Conservation (phyloP, 2,113 vertebrate species). For the Notarius lentiginosus region DNA sequence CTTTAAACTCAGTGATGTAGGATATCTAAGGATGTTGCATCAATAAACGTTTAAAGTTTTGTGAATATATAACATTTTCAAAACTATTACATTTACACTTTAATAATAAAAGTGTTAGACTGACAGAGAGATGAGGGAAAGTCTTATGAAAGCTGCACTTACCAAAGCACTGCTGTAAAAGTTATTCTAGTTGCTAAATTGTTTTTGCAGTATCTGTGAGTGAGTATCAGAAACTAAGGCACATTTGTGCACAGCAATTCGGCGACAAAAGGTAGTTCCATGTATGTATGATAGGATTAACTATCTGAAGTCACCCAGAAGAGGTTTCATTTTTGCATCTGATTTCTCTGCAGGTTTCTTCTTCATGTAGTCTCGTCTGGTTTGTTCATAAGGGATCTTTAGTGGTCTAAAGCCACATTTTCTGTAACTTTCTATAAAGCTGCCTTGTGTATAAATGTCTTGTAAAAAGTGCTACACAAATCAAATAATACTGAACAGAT, state of each 20-base stretch:
- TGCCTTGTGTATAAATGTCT: not conserved
- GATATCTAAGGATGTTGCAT: no score
- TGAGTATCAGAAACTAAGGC: not conserved
- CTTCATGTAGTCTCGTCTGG: fast-evolving
- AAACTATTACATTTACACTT: not conserved
- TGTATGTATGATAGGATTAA: no score
- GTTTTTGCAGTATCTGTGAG: not conserved
- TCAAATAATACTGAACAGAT: not conserved
- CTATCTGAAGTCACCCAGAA: no score
- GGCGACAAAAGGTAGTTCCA: no score
- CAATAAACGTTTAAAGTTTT: not conserved
- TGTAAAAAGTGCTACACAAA: not conserved
- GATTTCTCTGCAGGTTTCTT: not conserved
- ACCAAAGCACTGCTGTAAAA: not conserved
- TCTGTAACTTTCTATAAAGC: not conserved
- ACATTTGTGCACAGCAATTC: not conserved
- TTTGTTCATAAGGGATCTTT: not conserved
- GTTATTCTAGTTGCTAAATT: not conserved
- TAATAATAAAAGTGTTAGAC: not conserved
- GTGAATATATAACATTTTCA: not conserved
- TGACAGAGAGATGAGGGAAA: not conserved
- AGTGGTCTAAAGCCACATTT: not conserved
- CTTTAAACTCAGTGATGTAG: no score
- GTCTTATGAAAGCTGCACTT: not conserved
- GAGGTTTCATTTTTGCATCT: not conserved